These are phyloP conservation scores for Smithornis capensis DNA, from an alignment of 2,113 vertebrate genomes.

Conservation along the genomic window DNA sequence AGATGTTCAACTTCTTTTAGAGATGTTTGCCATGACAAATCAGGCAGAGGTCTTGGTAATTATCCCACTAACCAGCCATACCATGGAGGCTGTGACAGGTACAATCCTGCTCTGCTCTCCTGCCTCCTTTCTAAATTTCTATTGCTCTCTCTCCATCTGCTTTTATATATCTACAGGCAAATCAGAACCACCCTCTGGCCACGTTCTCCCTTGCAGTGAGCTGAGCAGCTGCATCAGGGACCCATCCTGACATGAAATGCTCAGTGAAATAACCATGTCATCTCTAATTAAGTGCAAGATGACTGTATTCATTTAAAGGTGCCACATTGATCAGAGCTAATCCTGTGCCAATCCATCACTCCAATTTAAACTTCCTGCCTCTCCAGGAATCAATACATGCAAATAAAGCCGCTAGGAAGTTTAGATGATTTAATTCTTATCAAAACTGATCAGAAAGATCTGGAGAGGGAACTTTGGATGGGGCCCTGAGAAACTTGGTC, in stretches of 20 bases:
- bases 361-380: conserved; percentile 19
- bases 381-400: neutral
- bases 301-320: conserved; percentile 34
- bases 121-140: neutral
- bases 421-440: neutral
- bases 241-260: neutral
- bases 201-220: neutral
- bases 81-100: fast-evolving
- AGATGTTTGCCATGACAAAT: neutral
- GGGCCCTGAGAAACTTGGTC: neutral
- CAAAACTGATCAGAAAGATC: neutral
- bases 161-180: neutral
- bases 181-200: neutral
- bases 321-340: conserved; percentile 1
- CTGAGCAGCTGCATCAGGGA: neutral
- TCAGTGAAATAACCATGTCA: conserved; percentile 26
- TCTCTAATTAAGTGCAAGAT: conserved; percentile 56
- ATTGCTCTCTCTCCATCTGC: neutral
- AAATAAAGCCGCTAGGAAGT: neutral
- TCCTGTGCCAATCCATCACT: conserved; percentile 16
- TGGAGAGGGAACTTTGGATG: neutral
- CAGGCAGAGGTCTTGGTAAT: neutral
- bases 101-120: neutral
- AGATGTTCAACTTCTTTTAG: neutral
- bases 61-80: fast-evolving